These are phyloP conservation scores for Aphelenchoides besseyi DNA, from an alignment of 1,140 invertebrate genomes.

Conservation along the genomic window DNA sequence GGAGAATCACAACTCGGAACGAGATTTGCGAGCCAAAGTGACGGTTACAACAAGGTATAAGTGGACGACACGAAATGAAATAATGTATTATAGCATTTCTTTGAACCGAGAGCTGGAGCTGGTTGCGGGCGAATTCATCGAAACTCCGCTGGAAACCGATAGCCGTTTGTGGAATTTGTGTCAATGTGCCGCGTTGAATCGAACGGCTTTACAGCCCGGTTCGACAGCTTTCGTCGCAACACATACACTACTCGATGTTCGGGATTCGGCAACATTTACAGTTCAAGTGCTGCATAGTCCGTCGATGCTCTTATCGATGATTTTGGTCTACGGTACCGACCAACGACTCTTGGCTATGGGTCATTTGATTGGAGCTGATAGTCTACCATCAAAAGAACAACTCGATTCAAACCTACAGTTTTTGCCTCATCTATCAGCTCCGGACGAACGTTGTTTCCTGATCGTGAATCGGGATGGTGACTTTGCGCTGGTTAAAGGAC, in stretches of 20 bases:
- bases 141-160: constrained; percentile 41
- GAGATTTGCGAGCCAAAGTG: constrained; percentile 36
- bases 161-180: constrained; percentile 46
- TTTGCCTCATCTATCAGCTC: constrained; percentile 45
- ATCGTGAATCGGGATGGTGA: constrained; percentile 48
- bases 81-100: constrained; percentile 41
- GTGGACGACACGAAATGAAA: neutral
- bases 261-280: constrained; percentile 49
- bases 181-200: constrained; percentile 44
- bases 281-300: constrained; percentile 50
- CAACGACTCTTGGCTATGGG: constrained; percentile 50
- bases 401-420: constrained; percentile 47
- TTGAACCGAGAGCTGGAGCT: constrained; percentile 49
- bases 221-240: constrained; percentile 43
- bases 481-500: constrained; percentile 49
- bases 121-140: constrained; percentile 45
- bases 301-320: constrained; percentile 44
- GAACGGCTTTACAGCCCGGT: constrained; percentile 38
- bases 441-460: constrained; percentile 47
- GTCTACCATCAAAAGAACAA: constrained; percentile 53
- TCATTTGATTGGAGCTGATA: constrained; percentile 53
- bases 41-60: constrained; percentile 46
- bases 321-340: constrained; percentile 48
- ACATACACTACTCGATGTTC: constrained; percentile 46
- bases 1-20: constrained; percentile 37